Base-by-base conservation (phyloP, 2,797 vertebrate species). In the Centropyge bicolor region DNA sequence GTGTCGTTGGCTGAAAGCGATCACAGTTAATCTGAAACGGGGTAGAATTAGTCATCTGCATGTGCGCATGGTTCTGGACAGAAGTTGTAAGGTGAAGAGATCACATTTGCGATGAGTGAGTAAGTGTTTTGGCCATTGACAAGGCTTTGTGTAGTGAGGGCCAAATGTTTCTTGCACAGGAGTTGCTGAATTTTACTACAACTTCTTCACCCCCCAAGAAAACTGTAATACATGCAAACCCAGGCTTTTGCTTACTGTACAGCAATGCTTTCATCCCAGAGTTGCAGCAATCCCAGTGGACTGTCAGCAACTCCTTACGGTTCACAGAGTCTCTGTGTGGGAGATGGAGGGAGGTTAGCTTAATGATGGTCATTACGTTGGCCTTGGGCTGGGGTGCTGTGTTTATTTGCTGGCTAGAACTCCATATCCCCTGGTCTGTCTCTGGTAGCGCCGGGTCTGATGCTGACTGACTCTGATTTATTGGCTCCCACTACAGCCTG, bases 291-390 rank as follows among this genome's bases (percentile, higher is more conserved):
- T 84, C 64, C 41, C 55, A 59, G 78, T 11, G 38, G 55, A 71
- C 81, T 54, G 78, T 84, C 78, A 76, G 82, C 80, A 82, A 80
- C 63, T 73, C 67, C 41, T 73, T 76, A 31, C 83, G 54, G 75
- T 86, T 87, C 66, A 20, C 81, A 70, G 84, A 80, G 86, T 86
- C 68, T 77, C 85, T 38, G 80, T 74, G 92, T 86, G 86, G 89
- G 87, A 82, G 88, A 84, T 76, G 80, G 79, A 86, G 80, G 83
- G 70, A 86, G 74, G 79, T 83, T 84, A 59, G 84, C 87, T 84
- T 94, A 94, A 93, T 93, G 90, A 92, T 83, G 92, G 91, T 90
- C 91, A 91, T 95, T 93, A 93, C 16, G 70, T 70, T 54, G 91
- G 85, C 93, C 92, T 91, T 90, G 91, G 78, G 88, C 82, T 86